Base-by-base conservation (phyloP, 2,113 vertebrate species). In the Morone saxatilis region DNA sequence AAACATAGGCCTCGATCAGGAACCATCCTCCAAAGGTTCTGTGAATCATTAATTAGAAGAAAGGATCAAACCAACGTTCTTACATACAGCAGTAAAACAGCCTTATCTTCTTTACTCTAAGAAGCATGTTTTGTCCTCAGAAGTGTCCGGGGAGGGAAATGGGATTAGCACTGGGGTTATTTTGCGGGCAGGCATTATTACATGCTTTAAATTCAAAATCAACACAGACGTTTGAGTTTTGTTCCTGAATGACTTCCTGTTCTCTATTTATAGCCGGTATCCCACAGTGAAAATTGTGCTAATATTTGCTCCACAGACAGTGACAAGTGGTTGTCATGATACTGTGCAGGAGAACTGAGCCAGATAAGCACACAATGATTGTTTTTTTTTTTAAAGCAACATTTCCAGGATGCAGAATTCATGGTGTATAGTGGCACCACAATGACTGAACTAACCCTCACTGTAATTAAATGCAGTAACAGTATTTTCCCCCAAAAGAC, bases 31-130 rank as follows among this genome's bases (percentile, higher is more conserved):
- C 70, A 48, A 50, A 71, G 48, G 25, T 65, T 61, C 47, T 10
- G n/a, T 78, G 69, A 82, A 88, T 88, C 60, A 61, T 80, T 92
- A 83, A 91, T 86, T 83, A 82, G 70, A 78, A 82, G 70, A 78
- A 5, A 53, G 40, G 76, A 87, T 86, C 71, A 82, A 81, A 70
- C 80, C 12, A 69, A 22, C 6, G n/a, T 74, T 60, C 50, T 57
- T 50, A 54, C 59, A 65, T 20, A 53, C 19, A 63, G 43, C 41
- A 62, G 50, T 57, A 14, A 41, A 72, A 71, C 17, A 50, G 63
- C n/a, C 63, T 72, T 48, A 86, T 85, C 76, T 65, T 43, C 12
- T 71, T 8, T 50, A 8, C 60, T 78, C 2, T 61, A 72, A 69
- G 66, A 59, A 41, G 47, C 57, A 71, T 57, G 74, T 75, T 88